Evolutionary conservation across 30 jellyfish, hydroid and myxozoan genomes (phyloP).

Genomic region (Mastigias papua): DNA sequence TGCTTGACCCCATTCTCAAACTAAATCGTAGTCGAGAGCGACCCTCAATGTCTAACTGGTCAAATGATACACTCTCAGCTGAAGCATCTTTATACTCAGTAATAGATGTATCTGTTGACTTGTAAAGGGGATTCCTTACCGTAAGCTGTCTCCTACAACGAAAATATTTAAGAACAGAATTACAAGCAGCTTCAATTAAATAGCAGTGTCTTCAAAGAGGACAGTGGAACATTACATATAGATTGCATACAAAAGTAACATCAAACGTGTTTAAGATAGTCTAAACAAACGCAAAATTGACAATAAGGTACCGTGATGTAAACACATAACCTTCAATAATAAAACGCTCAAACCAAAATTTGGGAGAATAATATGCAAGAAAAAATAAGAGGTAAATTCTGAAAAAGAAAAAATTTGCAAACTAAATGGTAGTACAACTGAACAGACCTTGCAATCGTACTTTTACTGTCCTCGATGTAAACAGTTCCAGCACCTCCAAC

Average conservation of each 20-base stretch:
- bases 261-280: no score
- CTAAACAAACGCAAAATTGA: no score
- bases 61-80: conserved; percentile 16
- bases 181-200: background rate
- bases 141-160: conserved; percentile 29
- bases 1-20: background rate
- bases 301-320: no score
- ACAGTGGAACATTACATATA: no score
- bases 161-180: background rate
- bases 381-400: no score
- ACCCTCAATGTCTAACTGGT: conserved; percentile 56
- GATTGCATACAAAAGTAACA: no score
- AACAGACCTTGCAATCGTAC: conserved; percentile 36
- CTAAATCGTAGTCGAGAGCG: conserved; percentile 48
- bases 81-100: conserved; percentile 31
- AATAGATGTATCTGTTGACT: conserved; percentile 12
- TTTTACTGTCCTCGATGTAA: conserved; percentile 51
- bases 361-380: no score
- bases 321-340: no score
- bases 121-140: conserved; percentile 16
- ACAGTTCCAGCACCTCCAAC: conserved; percentile 78
- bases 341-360: no score
- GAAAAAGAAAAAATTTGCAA: background rate
- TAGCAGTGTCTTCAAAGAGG: background rate
- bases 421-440: background rate